Percentiles rank a stretch among this genome's conserved stretches.
Evolutionary conservation across 2,888 invertebrate genomes (phyloP).

Genomic region (Elegia similella): DNA sequence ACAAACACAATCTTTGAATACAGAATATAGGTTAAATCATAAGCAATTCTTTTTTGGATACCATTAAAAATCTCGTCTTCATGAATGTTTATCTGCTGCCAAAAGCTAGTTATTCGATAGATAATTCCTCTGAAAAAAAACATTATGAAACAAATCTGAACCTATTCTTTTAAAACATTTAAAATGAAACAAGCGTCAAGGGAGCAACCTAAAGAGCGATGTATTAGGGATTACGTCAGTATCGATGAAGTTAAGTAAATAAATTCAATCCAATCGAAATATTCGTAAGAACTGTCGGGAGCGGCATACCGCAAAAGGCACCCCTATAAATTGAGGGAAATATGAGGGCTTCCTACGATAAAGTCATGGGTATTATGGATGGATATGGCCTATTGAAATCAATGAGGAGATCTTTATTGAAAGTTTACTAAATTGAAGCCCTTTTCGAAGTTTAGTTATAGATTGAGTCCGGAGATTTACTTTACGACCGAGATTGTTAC

Average conservation of each 20-base stretch:
- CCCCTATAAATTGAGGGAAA: conserved; percentile 67
- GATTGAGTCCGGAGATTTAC: conserved; percentile 1
- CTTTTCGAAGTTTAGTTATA: conserved; percentile 29
- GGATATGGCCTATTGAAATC: conserved; percentile 69
- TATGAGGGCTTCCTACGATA: conserved; percentile 61
- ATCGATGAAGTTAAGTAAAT: conserved; percentile 35
- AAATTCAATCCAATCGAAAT: conserved; percentile 59
- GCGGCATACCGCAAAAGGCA: conserved; percentile 58
- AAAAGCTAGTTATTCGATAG: no score
- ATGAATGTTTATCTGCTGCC: no score
- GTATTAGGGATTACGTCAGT: background rate
- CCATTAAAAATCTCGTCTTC: no score
- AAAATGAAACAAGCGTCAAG: background rate
- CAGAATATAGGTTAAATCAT: no score
- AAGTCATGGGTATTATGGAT: conserved; percentile 62
- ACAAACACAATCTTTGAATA: no score
- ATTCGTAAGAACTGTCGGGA: conserved; percentile 56
- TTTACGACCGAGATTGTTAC: background rate
- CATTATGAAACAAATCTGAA: no score
- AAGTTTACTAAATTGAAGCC: conserved; percentile 59
- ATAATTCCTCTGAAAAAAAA: no score
- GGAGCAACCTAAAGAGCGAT: background rate
- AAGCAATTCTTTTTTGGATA: no score
- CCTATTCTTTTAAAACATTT: background rate
- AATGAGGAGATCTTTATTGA: conserved; percentile 66